Evolutionary conservation across 2,888 invertebrate species (phyloP).

Genomic region (Chironomus riparius): DNA sequence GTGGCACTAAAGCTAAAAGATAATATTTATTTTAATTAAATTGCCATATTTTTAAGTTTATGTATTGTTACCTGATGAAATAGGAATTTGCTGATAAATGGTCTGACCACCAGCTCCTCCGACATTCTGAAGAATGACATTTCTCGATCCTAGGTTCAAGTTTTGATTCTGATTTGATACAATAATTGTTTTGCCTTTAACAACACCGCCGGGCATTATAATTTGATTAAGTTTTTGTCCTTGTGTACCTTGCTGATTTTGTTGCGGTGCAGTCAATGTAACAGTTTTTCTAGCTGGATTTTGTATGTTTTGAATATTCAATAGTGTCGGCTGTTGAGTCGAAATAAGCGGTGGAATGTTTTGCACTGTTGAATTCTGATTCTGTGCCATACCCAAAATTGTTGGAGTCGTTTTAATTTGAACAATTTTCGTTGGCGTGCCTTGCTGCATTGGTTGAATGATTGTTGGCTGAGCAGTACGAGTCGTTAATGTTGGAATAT

Average conservation of each 20-base stretch:
- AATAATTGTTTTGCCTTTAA: constrained; percentile 41
- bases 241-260: background rate
- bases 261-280: constrained; percentile 18
- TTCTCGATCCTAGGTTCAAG: constrained; percentile 36
- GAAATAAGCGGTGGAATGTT: constrained; percentile 41
- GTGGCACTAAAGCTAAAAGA: constrained; percentile 36
- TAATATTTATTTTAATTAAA: background rate
- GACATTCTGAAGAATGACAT: constrained; percentile 41
- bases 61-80: constrained; percentile 37
- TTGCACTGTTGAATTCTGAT: constrained; percentile 31
- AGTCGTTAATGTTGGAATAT: constrained; percentile 35
- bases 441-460: constrained; percentile 39
- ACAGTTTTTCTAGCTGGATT: constrained; percentile 3
- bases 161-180: constrained; percentile 31
- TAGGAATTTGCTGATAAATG: constrained; percentile 42
- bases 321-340: constrained; percentile 36
- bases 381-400: constrained; percentile 37
- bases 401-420: constrained; percentile 39
- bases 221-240: constrained; percentile 42
- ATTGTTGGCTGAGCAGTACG: constrained; percentile 36
- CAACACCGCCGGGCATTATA: constrained; percentile 36
- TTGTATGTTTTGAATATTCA: constrained; percentile 40
- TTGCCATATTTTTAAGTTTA: constrained; percentile 32
- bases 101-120: constrained; percentile 36
- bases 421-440: constrained; percentile 38